Base-by-base conservation (phyloP, 1,140 invertebrate genomes). In the Anastrepha obliqua region DNA sequence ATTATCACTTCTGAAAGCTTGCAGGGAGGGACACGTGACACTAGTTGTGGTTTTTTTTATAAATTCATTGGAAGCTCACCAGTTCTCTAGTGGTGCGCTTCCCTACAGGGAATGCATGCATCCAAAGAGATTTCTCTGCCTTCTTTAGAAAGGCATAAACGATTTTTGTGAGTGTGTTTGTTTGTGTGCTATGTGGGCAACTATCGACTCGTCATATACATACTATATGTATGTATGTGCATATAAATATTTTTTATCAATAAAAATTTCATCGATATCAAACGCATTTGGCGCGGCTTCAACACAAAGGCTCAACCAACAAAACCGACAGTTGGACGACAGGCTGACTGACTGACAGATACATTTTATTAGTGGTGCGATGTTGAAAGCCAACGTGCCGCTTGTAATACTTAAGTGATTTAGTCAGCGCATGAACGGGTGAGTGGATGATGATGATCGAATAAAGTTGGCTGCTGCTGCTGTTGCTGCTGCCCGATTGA, bases 201-300 rank as follows among this genome's bases (percentile, higher is more conserved):
- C 13, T 74, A 44, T 67, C 11, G 39, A 67, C 39, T 9, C 65
- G 29, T 67, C 65, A 67, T 39, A 39, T 55, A 55, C 11, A 55
- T 55, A 55, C 51, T 55, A 55, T 15, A 65, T 20, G 7, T 7
- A 11, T 20, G 17, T 65, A 20, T 7, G 64, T 65, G 15, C 17
- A 65, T 6, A 81, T 20, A 81, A 62, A 88, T 89, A 70, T 59
- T 88, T 89, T 89, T 51, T 74, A 74, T 74, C 67, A 74, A 74
- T 74, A 13, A 42, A 74, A 47, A 44, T 47, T 7, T 17, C 39
- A 74, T 17, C 42, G 67, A 74, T 74, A 67, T 74, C 67, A 74
- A 74, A 74, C 67, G 67, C 67, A 74, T 74, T 74, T 74, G 44
- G 39, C 2, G 67, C 67, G 67, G 39, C 42, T 44, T 2, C 4